Evolutionary conservation across 2,113 vertebrate genomes (phyloP), one percentile per base, ranked within the genome.

Genomic region (Hipposideros armiger): DNA sequence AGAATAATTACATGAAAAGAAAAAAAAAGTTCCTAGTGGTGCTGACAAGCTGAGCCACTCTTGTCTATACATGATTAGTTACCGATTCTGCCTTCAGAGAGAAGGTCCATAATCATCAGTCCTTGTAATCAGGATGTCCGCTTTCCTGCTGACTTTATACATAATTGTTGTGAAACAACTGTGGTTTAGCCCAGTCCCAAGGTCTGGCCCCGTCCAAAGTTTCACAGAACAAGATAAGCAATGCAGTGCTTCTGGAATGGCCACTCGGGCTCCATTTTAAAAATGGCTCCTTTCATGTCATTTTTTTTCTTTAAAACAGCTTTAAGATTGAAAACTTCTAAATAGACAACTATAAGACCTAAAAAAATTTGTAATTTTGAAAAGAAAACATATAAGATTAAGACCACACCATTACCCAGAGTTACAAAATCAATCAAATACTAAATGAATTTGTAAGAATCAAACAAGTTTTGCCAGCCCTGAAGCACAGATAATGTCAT

Each of bases 391-490:
- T 17, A 74, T n/a, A n/a, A 91, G 28, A 91, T 32, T 64, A 50
- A 78, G 13, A 90, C 66, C 15, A 85, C 2, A 60, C 2, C 85
- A 28, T 64, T 80, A 80, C 87, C 17, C 11, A 77, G 20, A 60
- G 50, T 42, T 69, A 87, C 42, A 74, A 90, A 90, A 91, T 70
- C 60, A 52, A 28, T 30, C 17, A 80, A 60, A n/a, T 73, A 47
- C 24, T 67, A 96, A 85, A 67, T 73, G 73, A 50, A 64, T 77
- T 56, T 66, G 2, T 58, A 77, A 84, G 77, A 93, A 76, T 69
- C 83, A 92, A 80, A 81, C n/a, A 16, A 60, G 45, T 87, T 90
- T 82, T 86, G 42, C n/a, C 72, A 95, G 20, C 22, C 40, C 64
- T 95, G 72, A 80, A 74, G n/a, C 72, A 92, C 0, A 77, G 24